Conservation (phyloP, 1,140 invertebrate genomes). For the Drosophila nikananu region DNA sequence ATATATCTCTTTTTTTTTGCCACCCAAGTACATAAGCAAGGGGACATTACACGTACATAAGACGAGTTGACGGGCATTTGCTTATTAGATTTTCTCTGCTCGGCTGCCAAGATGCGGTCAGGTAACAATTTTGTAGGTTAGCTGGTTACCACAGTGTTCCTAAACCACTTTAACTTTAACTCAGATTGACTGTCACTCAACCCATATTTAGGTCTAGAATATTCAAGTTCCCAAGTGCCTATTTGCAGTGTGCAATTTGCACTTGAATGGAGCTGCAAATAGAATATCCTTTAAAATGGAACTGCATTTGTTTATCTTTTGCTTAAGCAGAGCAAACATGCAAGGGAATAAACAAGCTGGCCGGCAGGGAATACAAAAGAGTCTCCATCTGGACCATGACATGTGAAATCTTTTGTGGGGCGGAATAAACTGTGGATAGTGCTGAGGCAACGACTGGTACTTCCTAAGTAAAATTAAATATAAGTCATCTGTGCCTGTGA, state of each 20-base stretch:
- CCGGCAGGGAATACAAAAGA: constrained; percentile 32
- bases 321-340: constrained; percentile 62
- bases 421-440: neutral
- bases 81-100: constrained; percentile 70
- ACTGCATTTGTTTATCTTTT: constrained; percentile 68
- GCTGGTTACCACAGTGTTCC: constrained; percentile 57
- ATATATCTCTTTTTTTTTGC: neutral
- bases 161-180: constrained; percentile 35
- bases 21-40: constrained; percentile 12
- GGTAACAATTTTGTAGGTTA: constrained; percentile 69
- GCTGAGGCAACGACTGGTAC: neutral
- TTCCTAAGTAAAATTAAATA: neutral
- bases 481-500: neutral
- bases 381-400: constrained; percentile 31
- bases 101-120: constrained; percentile 56
- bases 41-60: constrained; percentile 17
- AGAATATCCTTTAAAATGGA: constrained; percentile 60
- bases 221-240: constrained; percentile 10
- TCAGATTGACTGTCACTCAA: constrained; percentile 9
- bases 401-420: constrained; percentile 25
- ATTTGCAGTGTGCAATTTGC: constrained; percentile 61
- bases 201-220: constrained; percentile 19
- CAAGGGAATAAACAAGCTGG: constrained; percentile 49
- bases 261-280: constrained; percentile 68
- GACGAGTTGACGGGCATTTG: constrained; percentile 57